Base-by-base conservation (phyloP, 2,113 vertebrate species). In the Tauraco erythrolophus region DNA sequence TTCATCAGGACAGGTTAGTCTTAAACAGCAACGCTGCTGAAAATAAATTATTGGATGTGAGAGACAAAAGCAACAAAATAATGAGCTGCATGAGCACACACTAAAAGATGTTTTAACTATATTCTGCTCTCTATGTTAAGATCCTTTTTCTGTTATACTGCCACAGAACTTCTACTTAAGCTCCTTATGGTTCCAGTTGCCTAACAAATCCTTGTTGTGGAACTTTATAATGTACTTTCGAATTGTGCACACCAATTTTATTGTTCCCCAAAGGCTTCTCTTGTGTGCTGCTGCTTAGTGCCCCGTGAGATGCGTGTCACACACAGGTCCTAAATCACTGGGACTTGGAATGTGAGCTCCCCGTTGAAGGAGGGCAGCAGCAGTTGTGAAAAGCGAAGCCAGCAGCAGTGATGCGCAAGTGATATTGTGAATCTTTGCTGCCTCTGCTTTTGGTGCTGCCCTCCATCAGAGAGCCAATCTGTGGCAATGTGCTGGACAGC, bases 1-100 rank as follows among this genome's bases (percentile, higher is more conserved):
- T 83, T 99, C 99, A 25, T 99, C 99, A 30, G 99, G 99, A 96
- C 99, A 99, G 99, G 99, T 99, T 60, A 95, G 98, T 97, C 50
- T 95, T 71, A 41, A 93, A 77, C n/a, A 70, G 21, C 25, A 58
- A 68, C 28, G 23, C 28, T 56, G 23, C 28, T 56, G 11, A 61
- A 86, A 80, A 35, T 43, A 43, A 84, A 9, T 50, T 66, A 10
- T 46, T 28, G 25, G 14, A 24, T 82, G 27, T 35, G 48, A 87
- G 33, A 54, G 19, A 19, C 28, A 58, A 54, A 77, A 66, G 7
- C 19, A 61, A 9, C 62, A 76, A 64, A 82, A 24, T 39, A 76
- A 79, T 11, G 2, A 94, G 8, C 56, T 39, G 14, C 43, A 31
- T 81, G 54, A 77, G 27, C 17, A 21, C 0, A 0, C 9, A 11